Percentiles rank a stretch among this genome's conserved stretches.
phyloP scores from a whole-genome alignment of 2,113 vertebrate genomes.

The Conger conger region DNA sequence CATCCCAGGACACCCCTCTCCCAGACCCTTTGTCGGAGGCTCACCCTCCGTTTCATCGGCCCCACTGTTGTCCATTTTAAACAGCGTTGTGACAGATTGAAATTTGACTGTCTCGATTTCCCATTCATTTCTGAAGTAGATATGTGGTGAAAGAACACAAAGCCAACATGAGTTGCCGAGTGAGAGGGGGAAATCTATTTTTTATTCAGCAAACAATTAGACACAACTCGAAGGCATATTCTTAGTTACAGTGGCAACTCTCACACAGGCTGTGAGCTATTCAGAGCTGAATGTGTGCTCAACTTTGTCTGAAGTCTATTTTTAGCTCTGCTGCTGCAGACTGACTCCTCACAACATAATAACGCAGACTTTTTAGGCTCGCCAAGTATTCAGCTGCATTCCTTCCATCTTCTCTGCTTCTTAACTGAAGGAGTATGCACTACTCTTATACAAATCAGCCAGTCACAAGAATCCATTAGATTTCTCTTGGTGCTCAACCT shows the following conservation, averaged over 20 bases:
- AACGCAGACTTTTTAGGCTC: neutral
- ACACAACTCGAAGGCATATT: neutral
- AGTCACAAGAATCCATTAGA: too few species aligned
- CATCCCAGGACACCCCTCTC: too few species aligned
- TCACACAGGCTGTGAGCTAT: neutral
- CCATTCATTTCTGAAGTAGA: neutral
- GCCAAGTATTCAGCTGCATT: too few species aligned
- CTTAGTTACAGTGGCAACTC: neutral
- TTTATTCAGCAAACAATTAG: neutral
- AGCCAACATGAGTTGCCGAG: neutral
- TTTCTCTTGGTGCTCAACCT: too few species aligned
- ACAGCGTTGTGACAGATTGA: neutral
- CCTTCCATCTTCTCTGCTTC: too few species aligned
- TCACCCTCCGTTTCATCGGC: too few species aligned
- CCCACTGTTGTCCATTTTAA: too few species aligned
- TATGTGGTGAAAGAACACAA: neutral
- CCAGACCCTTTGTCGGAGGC: too few species aligned
- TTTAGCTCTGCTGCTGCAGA: neutral
- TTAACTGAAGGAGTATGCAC: too few species aligned
- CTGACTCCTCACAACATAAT: neutral
- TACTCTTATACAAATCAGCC: too few species aligned
- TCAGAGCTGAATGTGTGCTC: neutral
- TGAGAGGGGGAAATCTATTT: neutral
- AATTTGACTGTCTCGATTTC: neutral
- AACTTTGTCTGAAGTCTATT: neutral